A percentile compares a stretch with the other conserved stretches of the same genome.
These are phyloP conservation scores for Plectropomus leopardus DNA, from an alignment of 2,113 vertebrate species.

Conservation along the genomic window DNA sequence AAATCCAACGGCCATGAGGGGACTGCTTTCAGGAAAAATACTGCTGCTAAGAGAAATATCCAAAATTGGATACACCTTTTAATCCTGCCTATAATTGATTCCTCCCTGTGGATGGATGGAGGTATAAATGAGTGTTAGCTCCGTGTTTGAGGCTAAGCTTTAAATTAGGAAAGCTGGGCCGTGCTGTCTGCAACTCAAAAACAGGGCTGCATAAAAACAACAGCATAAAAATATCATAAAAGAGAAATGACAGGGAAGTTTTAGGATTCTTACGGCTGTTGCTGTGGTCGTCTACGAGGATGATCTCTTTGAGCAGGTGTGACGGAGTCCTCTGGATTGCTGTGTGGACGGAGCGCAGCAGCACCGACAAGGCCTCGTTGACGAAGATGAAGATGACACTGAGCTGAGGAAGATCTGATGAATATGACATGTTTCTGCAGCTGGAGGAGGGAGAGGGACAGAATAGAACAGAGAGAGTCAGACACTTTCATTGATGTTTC, in stretches of 20 bases:
- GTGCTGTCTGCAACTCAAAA: neutral
- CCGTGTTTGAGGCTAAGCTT: neutral
- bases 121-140: neutral
- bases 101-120: neutral
- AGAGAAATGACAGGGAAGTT: neutral
- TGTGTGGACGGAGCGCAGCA: slow-evolving; percentile 94
- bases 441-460: slow-evolving; percentile 69
- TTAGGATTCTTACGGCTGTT: slow-evolving; percentile 87
- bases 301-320: slow-evolving; percentile 95
- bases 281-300: slow-evolving; percentile 97
- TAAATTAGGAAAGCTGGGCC: neutral
- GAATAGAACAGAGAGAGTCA: neutral
- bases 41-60: neutral
- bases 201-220: neutral
- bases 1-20: neutral
- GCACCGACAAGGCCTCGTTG: slow-evolving; percentile 94
- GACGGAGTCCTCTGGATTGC: slow-evolving; percentile 91
- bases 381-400: slow-evolving; percentile 97
- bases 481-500: neutral
- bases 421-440: slow-evolving; percentile 94
- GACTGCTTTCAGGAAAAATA: neutral
- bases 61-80: neutral
- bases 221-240: neutral
- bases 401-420: slow-evolving; percentile 92
- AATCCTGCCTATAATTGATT: neutral